Percentiles rank a stretch among this genome's conserved stretches.
Conservation (phyloP, 2,797 vertebrate species). For the Gallinago nigripennis region DNA sequence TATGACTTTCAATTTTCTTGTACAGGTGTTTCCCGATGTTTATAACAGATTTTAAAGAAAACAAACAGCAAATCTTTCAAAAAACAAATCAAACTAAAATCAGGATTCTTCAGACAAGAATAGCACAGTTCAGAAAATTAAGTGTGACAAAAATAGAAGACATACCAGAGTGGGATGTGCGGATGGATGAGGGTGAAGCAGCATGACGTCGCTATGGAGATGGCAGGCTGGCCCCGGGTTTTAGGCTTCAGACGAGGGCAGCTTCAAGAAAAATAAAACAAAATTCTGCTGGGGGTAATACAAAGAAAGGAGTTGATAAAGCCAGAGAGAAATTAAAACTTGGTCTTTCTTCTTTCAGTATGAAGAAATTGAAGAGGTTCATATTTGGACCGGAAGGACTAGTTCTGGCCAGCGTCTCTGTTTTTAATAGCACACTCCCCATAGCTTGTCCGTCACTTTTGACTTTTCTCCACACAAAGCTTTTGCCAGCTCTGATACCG, state of each 20-base stretch:
- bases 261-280: background rate
- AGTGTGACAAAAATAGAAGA: background rate
- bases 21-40: background rate
- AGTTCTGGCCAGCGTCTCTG: background rate
- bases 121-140: background rate
- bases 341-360: background rate
- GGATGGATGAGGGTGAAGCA: background rate
- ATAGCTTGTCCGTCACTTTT: background rate
- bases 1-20: background rate
- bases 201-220: accelerated
- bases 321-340: background rate
- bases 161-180: accelerated
- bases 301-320: background rate
- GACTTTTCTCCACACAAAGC: background rate
- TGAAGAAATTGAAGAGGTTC: background rate
- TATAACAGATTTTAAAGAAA: background rate
- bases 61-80: background rate
- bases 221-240: background rate
- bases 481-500: background rate
- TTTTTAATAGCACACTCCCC: background rate
- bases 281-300: background rate
- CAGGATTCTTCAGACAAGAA: background rate
- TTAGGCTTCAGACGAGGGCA: background rate
- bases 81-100: background rate
- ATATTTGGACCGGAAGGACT: background rate